Percentiles rank a stretch among this genome's conserved stretches.
Conservation (phyloP, 1,140 invertebrate genomes). For the Pogonus chalceus region DNA sequence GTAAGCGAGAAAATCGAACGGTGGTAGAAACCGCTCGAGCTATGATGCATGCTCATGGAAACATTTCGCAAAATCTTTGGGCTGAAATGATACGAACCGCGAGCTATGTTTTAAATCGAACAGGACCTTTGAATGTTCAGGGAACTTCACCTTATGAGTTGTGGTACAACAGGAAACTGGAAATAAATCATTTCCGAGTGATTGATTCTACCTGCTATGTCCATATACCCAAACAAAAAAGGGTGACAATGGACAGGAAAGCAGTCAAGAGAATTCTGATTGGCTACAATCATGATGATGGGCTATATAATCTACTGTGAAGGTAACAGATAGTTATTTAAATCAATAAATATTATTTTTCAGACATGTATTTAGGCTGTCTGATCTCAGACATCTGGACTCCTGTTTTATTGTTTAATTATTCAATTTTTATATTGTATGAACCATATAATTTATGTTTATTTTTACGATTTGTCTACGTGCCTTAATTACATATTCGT, state of each 20-base stretch:
- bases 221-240: slow-evolving; percentile 20
- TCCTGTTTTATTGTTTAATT: too few relatives aligned
- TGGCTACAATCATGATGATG: slow-evolving; percentile 14
- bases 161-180: slow-evolving; percentile 27
- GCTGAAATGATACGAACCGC: slow-evolving; percentile 25
- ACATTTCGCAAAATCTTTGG: slow-evolving; percentile 16
- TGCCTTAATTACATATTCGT: too few relatives aligned
- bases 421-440: too few relatives aligned
- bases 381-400: too few relatives aligned
- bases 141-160: slow-evolving; percentile 23
- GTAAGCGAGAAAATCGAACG: slow-evolving; percentile 16
- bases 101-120: slow-evolving; percentile 26
- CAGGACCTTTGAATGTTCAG: slow-evolving; percentile 16
- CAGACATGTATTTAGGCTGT: too few relatives aligned
- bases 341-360: too few relatives aligned
- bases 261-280: slow-evolving; percentile 13
- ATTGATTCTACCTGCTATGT: slow-evolving; percentile 20
- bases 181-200: slow-evolving; percentile 13
- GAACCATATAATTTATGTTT: too few relatives aligned
- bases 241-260: slow-evolving; percentile 18
- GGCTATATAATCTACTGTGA: not conserved
- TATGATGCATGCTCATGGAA: not conserved
- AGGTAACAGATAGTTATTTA: too few relatives aligned
- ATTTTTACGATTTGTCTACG: too few relatives aligned
- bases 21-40: not conserved